Conservation (phyloP, 2,113 vertebrate genomes). For the Pterocles burchelli region DNA sequence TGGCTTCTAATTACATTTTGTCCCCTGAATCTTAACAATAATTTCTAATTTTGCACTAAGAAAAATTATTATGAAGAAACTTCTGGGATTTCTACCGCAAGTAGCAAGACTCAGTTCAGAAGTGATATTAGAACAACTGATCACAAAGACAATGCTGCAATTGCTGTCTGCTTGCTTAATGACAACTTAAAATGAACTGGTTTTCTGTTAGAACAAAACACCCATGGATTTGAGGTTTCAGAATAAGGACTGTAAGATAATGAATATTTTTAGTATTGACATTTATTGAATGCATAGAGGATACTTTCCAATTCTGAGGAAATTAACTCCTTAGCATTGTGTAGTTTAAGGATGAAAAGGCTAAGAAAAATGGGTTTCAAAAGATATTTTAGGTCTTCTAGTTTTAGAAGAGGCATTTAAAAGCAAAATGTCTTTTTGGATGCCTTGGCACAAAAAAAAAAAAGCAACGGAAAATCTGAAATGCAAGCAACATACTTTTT, state of each 20-base stretch:
- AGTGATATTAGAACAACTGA: neutral
- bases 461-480: neutral
- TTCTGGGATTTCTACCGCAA: neutral
- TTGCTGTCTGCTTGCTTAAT: neutral
- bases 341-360: neutral
- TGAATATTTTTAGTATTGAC: neutral
- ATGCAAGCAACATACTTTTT: neutral
- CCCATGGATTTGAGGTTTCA: neutral
- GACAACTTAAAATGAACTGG: neutral
- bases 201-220: neutral
- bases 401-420: neutral
- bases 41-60: neutral
- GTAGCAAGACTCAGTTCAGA: neutral
- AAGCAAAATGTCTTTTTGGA: neutral
- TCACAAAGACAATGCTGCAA: neutral
- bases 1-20: neutral
- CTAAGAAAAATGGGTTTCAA: neutral
- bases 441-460: neutral
- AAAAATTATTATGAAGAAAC: neutral
- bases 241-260: neutral
- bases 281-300: neutral
- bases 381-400: neutral
- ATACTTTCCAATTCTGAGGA: neutral
- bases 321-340: neutral
- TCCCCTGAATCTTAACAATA: neutral